Evolutionary conservation across 2,888 invertebrate species (phyloP).

Genomic region (Plutella xylostella): DNA sequence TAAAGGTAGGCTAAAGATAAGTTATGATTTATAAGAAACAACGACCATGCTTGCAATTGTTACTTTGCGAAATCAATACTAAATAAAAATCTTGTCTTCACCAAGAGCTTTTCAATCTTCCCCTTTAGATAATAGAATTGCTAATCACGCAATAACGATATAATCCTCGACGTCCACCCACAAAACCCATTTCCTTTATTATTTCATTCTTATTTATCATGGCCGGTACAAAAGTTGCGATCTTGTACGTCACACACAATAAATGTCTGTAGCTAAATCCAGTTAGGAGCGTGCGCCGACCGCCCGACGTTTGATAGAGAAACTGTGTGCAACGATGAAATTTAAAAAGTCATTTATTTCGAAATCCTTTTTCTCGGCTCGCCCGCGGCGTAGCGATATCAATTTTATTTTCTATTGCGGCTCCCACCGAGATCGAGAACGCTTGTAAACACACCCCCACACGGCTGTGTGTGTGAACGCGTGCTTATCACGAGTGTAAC

Average conservation of each 20-base stretch:
- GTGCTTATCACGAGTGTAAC: not conserved
- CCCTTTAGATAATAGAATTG: too few species aligned
- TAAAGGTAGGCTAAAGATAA: too few species aligned
- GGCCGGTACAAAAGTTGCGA: slow-evolving; percentile 50
- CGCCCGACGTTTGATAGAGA: slow-evolving; percentile 67
- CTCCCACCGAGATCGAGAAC: slow-evolving; percentile 30
- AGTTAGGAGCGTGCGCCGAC: slow-evolving; percentile 46
- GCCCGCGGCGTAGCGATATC: slow-evolving; percentile 60
- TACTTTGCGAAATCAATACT: too few species aligned
- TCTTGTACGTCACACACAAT: slow-evolving; percentile 45
- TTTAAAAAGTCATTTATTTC: slow-evolving; percentile 71
- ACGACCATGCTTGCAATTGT: too few species aligned
- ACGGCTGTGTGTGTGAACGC: not conserved
- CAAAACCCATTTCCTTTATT: not conserved
- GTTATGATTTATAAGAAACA: too few species aligned
- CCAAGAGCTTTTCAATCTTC: too few species aligned
- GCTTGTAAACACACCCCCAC: slow-evolving; percentile 3
- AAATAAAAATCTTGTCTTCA: too few species aligned
- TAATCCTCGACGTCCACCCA: too few species aligned
- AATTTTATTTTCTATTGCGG: slow-evolving; percentile 65
- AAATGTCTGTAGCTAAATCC: not conserved
- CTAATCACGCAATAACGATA: too few species aligned
- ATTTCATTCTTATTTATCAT: slow-evolving; percentile 31
- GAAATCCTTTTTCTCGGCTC: slow-evolving; percentile 66
- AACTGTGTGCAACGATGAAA: slow-evolving; percentile 70